Conservation (phyloP, 2,797 vertebrate genomes). For the Hipposideros larvatus region DNA sequence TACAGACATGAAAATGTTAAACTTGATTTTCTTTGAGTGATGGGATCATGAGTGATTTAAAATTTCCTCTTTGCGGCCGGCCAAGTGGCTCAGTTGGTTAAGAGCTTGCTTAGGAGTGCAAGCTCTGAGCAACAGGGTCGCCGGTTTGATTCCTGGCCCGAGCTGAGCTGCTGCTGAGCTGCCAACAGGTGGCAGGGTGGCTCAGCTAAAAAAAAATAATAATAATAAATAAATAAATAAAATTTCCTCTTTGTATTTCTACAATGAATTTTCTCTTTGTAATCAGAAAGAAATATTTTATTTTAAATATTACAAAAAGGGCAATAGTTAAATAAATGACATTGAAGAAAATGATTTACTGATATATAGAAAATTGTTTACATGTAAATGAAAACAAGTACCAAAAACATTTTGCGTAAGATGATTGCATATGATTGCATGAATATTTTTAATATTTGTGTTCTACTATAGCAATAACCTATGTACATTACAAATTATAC, state of each 20-base stretch:
- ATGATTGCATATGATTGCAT: background rate
- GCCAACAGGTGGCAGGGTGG: too few relatives aligned
- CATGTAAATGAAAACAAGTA: background rate
- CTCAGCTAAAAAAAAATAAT: too few relatives aligned
- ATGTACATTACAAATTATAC: background rate
- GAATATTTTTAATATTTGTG: conserved; percentile 31
- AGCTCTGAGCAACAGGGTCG: too few relatives aligned
- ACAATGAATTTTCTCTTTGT: conserved; percentile 20
- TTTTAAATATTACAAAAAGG: conserved; percentile 17
- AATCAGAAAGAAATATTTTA: background rate
- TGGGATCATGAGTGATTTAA: conserved; percentile 18
- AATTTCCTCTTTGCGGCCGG: background rate
- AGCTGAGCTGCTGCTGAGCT: too few relatives aligned
- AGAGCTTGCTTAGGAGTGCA: too few relatives aligned
- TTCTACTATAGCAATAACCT: background rate
- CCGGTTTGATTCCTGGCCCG: too few relatives aligned
- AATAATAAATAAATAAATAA: background rate
- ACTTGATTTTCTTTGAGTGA: conserved; percentile 32
- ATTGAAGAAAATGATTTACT: conserved; percentile 46
- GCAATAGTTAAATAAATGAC: background rate
- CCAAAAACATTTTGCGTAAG: background rate
- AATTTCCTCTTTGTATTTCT: conserved; percentile 37
- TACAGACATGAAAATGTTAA: background rate
- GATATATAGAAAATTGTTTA: conserved; percentile 16
- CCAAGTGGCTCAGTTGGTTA: too few relatives aligned